Evolutionary conservation across 2,797 vertebrate genomes (phyloP), one percentile per base, ranked within the genome.

Genomic region (Acrossocheilus wenchowensis): DNA sequence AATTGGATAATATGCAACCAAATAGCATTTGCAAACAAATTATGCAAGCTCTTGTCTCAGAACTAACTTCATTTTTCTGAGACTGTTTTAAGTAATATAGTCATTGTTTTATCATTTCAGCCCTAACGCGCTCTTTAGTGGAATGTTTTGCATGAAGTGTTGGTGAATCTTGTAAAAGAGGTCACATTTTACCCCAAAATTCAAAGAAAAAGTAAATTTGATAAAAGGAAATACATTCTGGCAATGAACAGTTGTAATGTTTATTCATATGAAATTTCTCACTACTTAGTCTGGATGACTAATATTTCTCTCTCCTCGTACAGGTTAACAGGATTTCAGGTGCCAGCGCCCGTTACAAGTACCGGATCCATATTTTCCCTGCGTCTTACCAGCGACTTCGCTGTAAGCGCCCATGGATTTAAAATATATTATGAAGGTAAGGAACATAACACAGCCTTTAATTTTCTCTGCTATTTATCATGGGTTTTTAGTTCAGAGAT

Each of bases 381-480:
- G 90, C 97, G 98, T 90, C 95, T 99, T 93, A 99, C 98, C 93
- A 99, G 98, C 93, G 98, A 99, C 91, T 99, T 99, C 93, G 98
- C 98, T 87, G 98, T 99, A 90, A 99, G 98, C 89, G 98, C 98
- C 91, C 98, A 99, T 84, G 98, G 98, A 91, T 99, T 99, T 95
- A 99, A 99, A 94, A 97, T 96, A 85, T 97, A 96, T 93, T 99
- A 99, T 93, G 97, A 99, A 99, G 98, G 98, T 99, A 97, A 98
- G 97, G 79, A 90, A 87, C 9, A 36, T 43, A 62, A 80, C 66
- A 64, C 52, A 87, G 15, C 83, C 68, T 86, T 81, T 19, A 12
- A 86, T 48, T 81, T 41, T 34, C 50, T 60, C 75, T 30, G 75
- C 75, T 54, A 34, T 85, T 73, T 73, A 52, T 72, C 43, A 41